phyloP scores from a whole-genome alignment of 1,140 invertebrate species.

The Drosophila elegans region DNA sequence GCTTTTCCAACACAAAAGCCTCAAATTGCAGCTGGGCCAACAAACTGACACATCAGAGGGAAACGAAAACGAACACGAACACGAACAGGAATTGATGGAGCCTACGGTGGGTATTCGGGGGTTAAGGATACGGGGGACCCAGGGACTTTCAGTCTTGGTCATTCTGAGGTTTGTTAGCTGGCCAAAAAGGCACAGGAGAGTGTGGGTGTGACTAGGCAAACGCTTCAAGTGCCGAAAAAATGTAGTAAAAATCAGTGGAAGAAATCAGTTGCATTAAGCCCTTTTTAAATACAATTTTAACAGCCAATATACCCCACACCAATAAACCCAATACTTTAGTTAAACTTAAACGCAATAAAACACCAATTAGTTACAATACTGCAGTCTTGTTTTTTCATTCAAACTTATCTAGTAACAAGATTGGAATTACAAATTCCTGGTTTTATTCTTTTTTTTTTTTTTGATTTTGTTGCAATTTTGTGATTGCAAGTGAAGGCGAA shows the following conservation, averaged over 20 bases:
- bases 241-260: not conserved
- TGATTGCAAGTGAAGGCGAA: constrained; percentile 17
- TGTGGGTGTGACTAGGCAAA: not conserved
- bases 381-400: not conserved
- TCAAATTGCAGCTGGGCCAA: constrained; percentile 74
- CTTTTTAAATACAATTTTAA: too few species aligned
- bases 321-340: too few species aligned
- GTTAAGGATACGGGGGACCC: not conserved
- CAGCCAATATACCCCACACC: too few species aligned
- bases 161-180: constrained; percentile 26
- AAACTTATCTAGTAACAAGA: not conserved
- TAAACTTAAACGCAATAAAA: too few species aligned
- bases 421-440: not conserved
- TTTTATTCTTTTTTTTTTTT: not conserved
- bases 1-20: constrained; percentile 67
- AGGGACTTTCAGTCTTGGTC: constrained; percentile 8
- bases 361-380: too few species aligned
- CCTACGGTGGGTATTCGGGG: constrained; percentile 3
- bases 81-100: constrained; percentile 28
- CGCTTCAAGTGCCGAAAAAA: not conserved
- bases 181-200: constrained; percentile 16
- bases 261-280: not conserved
- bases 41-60: constrained; percentile 40
- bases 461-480: too few species aligned
- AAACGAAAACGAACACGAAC: constrained; percentile 5